Evolutionary conservation across 30 jellyfish, hydroid and myxozoan species (phyloP).

Genomic region (Rhopilema esculentum): DNA sequence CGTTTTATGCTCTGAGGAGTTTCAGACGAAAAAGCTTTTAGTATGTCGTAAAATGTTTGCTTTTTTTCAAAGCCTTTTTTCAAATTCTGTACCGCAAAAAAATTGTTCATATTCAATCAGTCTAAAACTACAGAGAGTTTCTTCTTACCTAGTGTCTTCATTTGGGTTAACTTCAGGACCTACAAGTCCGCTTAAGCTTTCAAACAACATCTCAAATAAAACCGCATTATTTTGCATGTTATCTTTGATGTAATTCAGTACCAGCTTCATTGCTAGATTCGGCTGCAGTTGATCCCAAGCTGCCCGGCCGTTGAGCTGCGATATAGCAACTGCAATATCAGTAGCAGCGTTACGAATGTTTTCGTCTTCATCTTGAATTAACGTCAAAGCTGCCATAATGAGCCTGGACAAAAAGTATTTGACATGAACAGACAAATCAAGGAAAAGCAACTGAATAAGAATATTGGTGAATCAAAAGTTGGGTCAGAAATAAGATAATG

Average conservation of each 20-base stretch:
- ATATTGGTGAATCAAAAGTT: not conserved
- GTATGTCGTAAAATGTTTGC: too few relatives aligned
- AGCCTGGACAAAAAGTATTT: slow-evolving; percentile 17
- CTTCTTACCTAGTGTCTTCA: not conserved
- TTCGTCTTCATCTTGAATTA: slow-evolving; percentile 74
- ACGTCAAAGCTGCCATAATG: slow-evolving; percentile 29
- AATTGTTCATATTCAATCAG: too few relatives aligned
- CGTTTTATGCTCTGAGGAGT: too few relatives aligned
- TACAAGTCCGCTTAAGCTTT: not conserved
- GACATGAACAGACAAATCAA: not conserved
- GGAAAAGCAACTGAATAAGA: not conserved
- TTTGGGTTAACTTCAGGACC: not conserved
- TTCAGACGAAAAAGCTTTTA: too few relatives aligned
- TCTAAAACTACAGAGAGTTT: too few relatives aligned
- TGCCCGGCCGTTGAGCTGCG: not conserved
- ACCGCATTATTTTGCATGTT: not conserved
- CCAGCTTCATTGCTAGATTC: slow-evolving; percentile 28
- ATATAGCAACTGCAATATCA: not conserved
- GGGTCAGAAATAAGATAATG: too few relatives aligned
- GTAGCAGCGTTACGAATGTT: slow-evolving; percentile 45
- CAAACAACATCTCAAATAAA: not conserved
- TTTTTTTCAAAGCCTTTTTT: too few relatives aligned
- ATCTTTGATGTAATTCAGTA: slow-evolving; percentile 18
- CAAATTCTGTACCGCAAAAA: too few relatives aligned
- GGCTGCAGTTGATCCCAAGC: slow-evolving; percentile 8